Evolutionary conservation across 2,797 vertebrate genomes (phyloP), one percentile per base, ranked within the genome.

Genomic region (Gobionotothen gibberifrons): DNA sequence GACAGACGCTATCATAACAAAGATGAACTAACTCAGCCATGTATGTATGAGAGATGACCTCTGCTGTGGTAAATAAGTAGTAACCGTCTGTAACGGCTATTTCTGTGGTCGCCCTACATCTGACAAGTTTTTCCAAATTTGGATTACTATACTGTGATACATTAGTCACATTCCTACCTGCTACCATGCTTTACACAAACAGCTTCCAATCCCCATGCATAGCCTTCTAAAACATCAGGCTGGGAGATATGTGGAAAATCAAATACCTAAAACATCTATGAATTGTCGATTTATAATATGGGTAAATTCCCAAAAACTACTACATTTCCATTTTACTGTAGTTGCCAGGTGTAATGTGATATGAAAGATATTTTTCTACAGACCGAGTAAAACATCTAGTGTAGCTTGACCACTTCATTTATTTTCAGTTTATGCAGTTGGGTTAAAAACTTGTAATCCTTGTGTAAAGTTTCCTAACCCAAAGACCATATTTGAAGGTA

Each of bases 81-180:
- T 42, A 26, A 17, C 36, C 2, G 9, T 2, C 44, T 26, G 19
- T 15, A 58, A 43, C 36, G 9, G 40, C 40, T 15, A 22, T 47
- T 61, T 47, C 17, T 48, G 16, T 68, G 29, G 26, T 74, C 64
- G 22, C 21, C 55, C 11, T 32, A n/a, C 53, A 46, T 19, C 47
- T 63, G 71, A 74, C 49, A 4, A 49, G 26, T 70, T 53, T 69
- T 36, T 36, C 32, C 36, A 9, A 39, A 72, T 53, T 58, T 29
- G 11, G 43, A n/a, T 61, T 43, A 61, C 58, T 36, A 26, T 26
- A 44, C 59, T 56, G 57, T 55, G 48, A 17, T 21, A 16, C 7
- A 46, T 72, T 67, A 47, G 43, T 60, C 63, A 64, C 43, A 5
- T 70, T 36, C 39, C 42, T 51, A 58, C 43, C 43, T 63, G 43